Base-by-base conservation (phyloP, 2,797 vertebrate species). In the Gymnothorax javanicus region DNA sequence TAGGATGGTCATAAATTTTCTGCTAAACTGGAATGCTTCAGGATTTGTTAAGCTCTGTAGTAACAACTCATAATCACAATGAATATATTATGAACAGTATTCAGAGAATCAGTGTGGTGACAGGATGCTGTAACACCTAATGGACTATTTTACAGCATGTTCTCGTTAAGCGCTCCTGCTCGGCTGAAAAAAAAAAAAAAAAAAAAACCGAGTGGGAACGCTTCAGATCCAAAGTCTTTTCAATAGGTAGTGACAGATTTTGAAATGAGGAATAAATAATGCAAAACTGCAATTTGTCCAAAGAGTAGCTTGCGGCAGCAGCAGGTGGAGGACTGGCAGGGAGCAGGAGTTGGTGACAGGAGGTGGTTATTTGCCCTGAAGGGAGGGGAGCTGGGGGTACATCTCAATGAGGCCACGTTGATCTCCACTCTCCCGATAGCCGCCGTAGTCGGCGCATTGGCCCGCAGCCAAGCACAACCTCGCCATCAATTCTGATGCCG, bases 231-330 rank as follows among this genome's bases (percentile, higher is more conserved):
- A 83, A 73, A 71, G 25, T 60, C 86, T 87, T 58, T 69, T 73
- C 69, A 15, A 82, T 85, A 54, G 52, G 62, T 58, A 79, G n/a
- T 84, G 75, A 85, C 73, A 87, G 84, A 64, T n/a, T 84, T 62
- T 62, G 25, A 69, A 71, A 79, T 85, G 69, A 69, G 54, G 43
- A 54, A 82, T 71, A 81, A 84, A 87, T 87, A 85, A 85, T 85
- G 87, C 25, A 67, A 33, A 13, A n/a, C 50, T 1, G 73, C 71
- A 87, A 64, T 87, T 57, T 85, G 87, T 85, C 64, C 77, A 25
- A 8, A n/a, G 52, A 15, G 50, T n/a, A 56, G 77, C 77, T 81
- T 5, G 20, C 17, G 33, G 33, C 43, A 52, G 11, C 27, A 75
- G 33, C 25, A 12, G 33, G 71, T 12, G 71, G 11, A 50, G 33